Conservation (phyloP, 2,113 vertebrate species). For the Noctilio leporinus region DNA sequence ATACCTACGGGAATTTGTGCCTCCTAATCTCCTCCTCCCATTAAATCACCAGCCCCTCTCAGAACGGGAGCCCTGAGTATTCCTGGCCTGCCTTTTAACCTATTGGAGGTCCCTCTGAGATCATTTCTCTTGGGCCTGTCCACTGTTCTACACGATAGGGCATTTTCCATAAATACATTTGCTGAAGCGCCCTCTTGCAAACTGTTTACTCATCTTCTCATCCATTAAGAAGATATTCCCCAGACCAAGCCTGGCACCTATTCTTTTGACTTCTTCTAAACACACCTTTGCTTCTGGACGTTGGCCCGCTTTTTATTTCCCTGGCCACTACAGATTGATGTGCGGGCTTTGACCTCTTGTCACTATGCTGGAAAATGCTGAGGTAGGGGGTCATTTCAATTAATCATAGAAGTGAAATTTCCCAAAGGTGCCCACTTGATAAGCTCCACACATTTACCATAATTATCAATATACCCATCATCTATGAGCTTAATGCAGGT, state of each 20-base stretch:
- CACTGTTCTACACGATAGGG: background rate
- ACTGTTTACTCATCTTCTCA: constrained; percentile 23
- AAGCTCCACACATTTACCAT: background rate
- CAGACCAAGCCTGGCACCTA: constrained; percentile 29
- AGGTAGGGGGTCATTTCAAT: constrained; percentile 13
- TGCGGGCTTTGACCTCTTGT: background rate
- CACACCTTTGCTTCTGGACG: background rate
- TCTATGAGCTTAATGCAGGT: background rate
- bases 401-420: constrained; percentile 12
- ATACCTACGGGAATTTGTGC: background rate
- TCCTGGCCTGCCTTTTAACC: background rate
- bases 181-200: constrained; percentile 30
- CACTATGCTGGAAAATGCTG: background rate
- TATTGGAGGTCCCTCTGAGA: background rate
- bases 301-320: background rate
- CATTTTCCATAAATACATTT: constrained; percentile 40
- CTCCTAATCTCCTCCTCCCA: background rate
- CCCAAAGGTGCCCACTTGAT: background rate
- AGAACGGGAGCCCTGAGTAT: background rate
- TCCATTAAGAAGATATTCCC: constrained; percentile 37
- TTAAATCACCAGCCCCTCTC: constrained; percentile 4
- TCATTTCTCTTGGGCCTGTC: background rate
- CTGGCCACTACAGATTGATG: background rate
- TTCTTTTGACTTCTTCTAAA: constrained; percentile 17
- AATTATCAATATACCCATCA: background rate